Evolutionary conservation across 2,797 vertebrate genomes (phyloP).

Genomic region (Chelidonichthys spinosus): DNA sequence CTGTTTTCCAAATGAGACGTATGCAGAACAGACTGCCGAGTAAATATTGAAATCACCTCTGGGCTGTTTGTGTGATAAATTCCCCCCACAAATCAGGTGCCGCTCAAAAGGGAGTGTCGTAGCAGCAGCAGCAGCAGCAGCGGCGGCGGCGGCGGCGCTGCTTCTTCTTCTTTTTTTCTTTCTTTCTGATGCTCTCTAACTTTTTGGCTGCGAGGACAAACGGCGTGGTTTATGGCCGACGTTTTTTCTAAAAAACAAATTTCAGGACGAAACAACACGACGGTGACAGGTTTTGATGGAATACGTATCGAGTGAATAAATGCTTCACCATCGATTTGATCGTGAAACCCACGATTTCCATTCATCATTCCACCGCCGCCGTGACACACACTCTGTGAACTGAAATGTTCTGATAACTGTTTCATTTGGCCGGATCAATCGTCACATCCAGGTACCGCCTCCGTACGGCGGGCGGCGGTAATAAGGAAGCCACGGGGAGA

Average conservation of each 20-base stretch:
- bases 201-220: constrained; percentile 48
- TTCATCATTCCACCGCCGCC: constrained; percentile 42
- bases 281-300: constrained; percentile 35
- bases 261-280: neutral
- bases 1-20: constrained; percentile 90
- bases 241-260: neutral
- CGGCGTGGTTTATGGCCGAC: constrained; percentile 53
- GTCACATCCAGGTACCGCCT: constrained; percentile 66
- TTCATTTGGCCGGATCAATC: constrained; percentile 74
- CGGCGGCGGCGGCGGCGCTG: no score
- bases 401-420: constrained; percentile 76
- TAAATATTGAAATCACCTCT: constrained; percentile 87
- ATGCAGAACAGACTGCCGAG: constrained; percentile 83
- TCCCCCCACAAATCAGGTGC: constrained; percentile 80
- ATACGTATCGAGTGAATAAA: constrained; percentile 49
- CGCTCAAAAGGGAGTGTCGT: constrained; percentile 66
- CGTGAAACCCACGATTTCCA: constrained; percentile 39
- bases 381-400: constrained; percentile 61
- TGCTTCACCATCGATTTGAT: constrained; percentile 44
- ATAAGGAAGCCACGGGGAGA: constrained; percentile 59
- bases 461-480: constrained; percentile 51
- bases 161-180: neutral
- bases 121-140: no score
- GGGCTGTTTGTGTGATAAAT: constrained; percentile 83
- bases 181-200: constrained; percentile 67